These are phyloP conservation scores for Botia kubotai DNA, from an alignment of 2,797 vertebrate species.

Conservation along the genomic window DNA sequence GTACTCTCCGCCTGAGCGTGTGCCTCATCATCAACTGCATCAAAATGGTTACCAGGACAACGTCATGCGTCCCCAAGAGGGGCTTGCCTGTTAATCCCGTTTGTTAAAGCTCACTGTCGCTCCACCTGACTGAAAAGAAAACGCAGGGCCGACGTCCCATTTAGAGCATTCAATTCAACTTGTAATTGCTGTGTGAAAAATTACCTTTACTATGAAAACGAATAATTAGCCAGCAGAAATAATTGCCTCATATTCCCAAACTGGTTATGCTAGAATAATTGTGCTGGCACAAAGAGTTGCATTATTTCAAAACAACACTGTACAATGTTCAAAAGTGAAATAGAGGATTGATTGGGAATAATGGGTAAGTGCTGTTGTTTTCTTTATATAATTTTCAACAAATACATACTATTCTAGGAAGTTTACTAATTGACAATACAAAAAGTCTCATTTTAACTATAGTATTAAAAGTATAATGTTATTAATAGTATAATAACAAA, in stretches of 20 bases:
- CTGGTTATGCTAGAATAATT: constrained; percentile 65
- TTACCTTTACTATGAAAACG: constrained; percentile 65
- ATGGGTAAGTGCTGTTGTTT: constrained; percentile 11
- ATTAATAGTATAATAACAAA: no score
- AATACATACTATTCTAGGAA: constrained; percentile 8
- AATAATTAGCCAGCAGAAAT: constrained; percentile 63
- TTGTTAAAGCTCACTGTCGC: constrained; percentile 66
- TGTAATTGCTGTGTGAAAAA: constrained; percentile 70
- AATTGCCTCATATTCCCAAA: constrained; percentile 60
- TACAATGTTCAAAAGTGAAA: constrained; percentile 32
- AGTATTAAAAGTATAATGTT: no score
- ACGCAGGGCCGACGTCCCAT: constrained; percentile 41
- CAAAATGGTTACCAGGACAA: constrained; percentile 89
- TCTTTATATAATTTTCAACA: background rate
- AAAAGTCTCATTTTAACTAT: no score
- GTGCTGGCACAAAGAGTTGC: constrained; percentile 58
- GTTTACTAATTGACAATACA: background rate
- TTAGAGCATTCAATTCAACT: constrained; percentile 65
- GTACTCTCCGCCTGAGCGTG: constrained; percentile 90
- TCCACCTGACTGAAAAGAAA: constrained; percentile 47
- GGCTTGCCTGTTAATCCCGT: constrained; percentile 83
- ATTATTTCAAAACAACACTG: constrained; percentile 61
- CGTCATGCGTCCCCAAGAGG: constrained; percentile 84
- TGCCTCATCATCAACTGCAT: constrained; percentile 96
- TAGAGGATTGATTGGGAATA: constrained; percentile 30